A percentile compares a stretch with the other conserved stretches of the same genome.
Evolutionary conservation across 1,140 invertebrate species (phyloP).

Genomic region (Tigriopus japonicus): DNA sequence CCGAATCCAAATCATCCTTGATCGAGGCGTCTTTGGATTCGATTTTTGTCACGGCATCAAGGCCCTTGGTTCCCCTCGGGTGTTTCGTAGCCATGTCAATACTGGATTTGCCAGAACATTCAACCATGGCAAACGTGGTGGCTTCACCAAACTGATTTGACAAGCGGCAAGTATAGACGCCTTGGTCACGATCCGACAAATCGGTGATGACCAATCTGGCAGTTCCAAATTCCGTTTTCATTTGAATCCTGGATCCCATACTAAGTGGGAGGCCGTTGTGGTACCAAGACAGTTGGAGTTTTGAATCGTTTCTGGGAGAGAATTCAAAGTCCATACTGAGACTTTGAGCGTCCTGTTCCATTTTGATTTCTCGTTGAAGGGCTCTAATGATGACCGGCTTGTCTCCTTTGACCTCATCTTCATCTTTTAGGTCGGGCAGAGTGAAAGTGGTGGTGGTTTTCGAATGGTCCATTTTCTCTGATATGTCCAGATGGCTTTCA

Average conservation of each 20-base stretch:
- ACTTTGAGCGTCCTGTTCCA: too few relatives aligned
- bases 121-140: constrained; percentile 70
- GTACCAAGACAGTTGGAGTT: constrained; percentile 86
- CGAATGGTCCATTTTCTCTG: too few relatives aligned
- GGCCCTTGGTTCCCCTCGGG: constrained; percentile 73
- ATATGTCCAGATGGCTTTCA: too few relatives aligned
- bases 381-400: constrained; percentile 1
- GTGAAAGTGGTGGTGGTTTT: too few relatives aligned
- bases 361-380: too few relatives aligned
- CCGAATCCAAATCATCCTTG: background rate
- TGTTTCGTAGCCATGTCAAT: constrained; percentile 74
- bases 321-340: too few relatives aligned
- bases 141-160: constrained; percentile 76
- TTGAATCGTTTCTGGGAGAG: constrained; percentile 65
- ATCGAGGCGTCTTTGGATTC: background rate
- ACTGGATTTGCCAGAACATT: constrained; percentile 51
- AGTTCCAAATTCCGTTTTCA: constrained; percentile 81
- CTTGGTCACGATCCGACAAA: constrained; percentile 66
- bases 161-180: constrained; percentile 70
- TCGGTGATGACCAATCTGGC: constrained; percentile 75
- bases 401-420: background rate
- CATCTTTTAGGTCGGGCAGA: background rate
- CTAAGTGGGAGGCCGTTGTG: constrained; percentile 78
- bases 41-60: constrained; percentile 50
- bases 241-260: constrained; percentile 67